Conservation (phyloP, 2,797 vertebrate species). For the Lophotriccus pileatus region DNA sequence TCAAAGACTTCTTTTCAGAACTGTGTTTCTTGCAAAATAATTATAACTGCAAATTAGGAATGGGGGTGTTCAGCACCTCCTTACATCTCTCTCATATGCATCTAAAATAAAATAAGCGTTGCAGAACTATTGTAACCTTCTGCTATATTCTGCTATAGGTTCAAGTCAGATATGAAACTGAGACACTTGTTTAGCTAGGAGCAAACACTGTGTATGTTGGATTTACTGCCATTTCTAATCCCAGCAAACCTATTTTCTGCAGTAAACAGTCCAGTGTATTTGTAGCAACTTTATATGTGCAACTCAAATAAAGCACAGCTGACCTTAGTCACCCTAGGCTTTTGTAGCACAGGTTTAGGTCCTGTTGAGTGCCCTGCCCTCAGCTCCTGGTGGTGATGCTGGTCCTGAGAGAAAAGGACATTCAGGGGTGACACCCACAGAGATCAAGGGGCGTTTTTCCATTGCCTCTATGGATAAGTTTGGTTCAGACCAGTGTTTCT, state of each 20-base stretch:
- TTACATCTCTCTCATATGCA: slow-evolving; percentile 32
- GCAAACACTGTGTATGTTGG: neutral
- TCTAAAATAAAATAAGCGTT: slow-evolving; percentile 44
- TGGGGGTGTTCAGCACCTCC: slow-evolving; percentile 60
- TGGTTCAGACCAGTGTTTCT: neutral
- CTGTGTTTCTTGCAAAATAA: slow-evolving; percentile 53
- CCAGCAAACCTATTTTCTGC: slow-evolving; percentile 29
- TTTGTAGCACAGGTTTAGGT: neutral
- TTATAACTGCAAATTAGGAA: slow-evolving; percentile 62
- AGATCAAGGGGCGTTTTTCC: rapidly evolving
- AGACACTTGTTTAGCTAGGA: neutral
- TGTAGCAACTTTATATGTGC: neutral
- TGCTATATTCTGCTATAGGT: slow-evolving; percentile 23
- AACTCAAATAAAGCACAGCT: neutral
- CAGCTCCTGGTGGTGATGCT: neutral
- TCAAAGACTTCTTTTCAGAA: slow-evolving; percentile 21
- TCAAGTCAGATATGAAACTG: slow-evolving; percentile 44
- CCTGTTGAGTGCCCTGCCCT: neutral
- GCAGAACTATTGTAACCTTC: slow-evolving; percentile 49
- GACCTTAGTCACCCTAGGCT: neutral
- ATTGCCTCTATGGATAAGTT: neutral
- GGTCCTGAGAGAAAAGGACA: neutral
- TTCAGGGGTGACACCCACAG: neutral
- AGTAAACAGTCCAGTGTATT: neutral
- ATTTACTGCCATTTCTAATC: slow-evolving; percentile 30